Evolutionary conservation across 2,797 vertebrate species (phyloP).

Genomic region (Hephaestus fuliginosus): DNA sequence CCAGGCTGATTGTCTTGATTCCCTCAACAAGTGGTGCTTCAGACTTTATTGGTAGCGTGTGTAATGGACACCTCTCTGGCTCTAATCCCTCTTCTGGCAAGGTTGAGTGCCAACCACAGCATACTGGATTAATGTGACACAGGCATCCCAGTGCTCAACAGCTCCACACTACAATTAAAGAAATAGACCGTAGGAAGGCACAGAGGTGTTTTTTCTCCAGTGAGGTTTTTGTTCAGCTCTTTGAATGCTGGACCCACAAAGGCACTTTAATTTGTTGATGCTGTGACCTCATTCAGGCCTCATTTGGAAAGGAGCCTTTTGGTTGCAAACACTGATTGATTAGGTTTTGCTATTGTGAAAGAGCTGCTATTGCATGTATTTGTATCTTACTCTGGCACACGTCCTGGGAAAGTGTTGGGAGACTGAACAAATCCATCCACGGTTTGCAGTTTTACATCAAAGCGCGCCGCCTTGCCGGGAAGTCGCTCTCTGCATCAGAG

Average conservation of each 20-base stretch:
- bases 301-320: constrained; percentile 51
- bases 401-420: constrained; percentile 64
- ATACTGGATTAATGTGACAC: constrained; percentile 69
- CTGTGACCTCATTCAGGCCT: constrained; percentile 70
- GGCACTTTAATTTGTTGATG: constrained; percentile 66
- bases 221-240: constrained; percentile 31
- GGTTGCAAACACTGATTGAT: constrained; percentile 59
- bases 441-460: constrained; percentile 65
- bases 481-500: constrained; percentile 28
- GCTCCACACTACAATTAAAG: constrained; percentile 45
- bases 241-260: constrained; percentile 47
- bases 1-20: constrained; percentile 59
- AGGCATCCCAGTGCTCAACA: constrained; percentile 51
- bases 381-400: constrained; percentile 56
- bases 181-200: constrained; percentile 42
- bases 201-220: constrained; percentile 23
- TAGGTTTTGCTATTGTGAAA: constrained; percentile 62
- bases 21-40: constrained; percentile 28
- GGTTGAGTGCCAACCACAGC: constrained; percentile 48
- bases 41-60: constrained; percentile 60
- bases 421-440: constrained; percentile 53
- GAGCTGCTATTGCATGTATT: constrained; percentile 66
- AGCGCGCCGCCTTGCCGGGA: constrained; percentile 38
- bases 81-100: constrained; percentile 56
- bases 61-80: constrained; percentile 63